Conservation (phyloP, 2,113 vertebrate genomes). For the Acrocephalus arundinaceus region DNA sequence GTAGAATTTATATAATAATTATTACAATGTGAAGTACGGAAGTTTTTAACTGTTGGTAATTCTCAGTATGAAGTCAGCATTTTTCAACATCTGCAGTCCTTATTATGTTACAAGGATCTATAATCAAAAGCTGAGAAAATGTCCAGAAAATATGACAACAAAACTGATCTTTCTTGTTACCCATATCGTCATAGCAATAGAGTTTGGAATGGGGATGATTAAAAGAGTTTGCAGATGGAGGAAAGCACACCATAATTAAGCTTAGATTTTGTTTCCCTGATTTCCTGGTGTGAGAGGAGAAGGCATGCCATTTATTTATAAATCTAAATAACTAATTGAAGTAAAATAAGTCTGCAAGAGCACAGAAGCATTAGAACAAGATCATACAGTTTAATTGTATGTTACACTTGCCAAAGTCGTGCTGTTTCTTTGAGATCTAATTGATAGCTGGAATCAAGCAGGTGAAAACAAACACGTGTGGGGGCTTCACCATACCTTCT, state of each 20-base stretch:
- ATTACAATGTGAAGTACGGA: not conserved
- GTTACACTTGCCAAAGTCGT: not conserved
- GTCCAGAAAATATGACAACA: not conserved
- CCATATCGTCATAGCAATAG: not conserved
- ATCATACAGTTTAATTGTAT: not conserved
- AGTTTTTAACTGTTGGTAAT: not conserved
- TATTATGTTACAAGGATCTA: not conserved
- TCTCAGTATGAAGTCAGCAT: not conserved
- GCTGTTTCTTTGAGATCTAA: conserved; percentile 19
- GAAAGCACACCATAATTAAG: conserved; percentile 5
- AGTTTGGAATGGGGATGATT: not conserved
- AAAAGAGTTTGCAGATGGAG: conserved; percentile 5
- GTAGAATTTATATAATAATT: not conserved
- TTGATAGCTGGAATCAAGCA: conserved; percentile 11
- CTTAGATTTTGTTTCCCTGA: conserved; percentile 32
- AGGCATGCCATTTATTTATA: conserved; percentile 20
- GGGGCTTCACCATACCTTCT: not conserved
- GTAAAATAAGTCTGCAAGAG: not conserved
- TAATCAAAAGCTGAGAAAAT: not conserved
- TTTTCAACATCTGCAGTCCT: not conserved
- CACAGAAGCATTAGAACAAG: not conserved
- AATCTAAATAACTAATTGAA: conserved; percentile 37
- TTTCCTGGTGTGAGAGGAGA: conserved; percentile 9
- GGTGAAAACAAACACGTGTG: not conserved
- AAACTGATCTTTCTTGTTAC: not conserved